These are phyloP conservation scores for Epirrhoe alternata DNA, from an alignment of 2,888 invertebrate genomes.

Conservation along the genomic window DNA sequence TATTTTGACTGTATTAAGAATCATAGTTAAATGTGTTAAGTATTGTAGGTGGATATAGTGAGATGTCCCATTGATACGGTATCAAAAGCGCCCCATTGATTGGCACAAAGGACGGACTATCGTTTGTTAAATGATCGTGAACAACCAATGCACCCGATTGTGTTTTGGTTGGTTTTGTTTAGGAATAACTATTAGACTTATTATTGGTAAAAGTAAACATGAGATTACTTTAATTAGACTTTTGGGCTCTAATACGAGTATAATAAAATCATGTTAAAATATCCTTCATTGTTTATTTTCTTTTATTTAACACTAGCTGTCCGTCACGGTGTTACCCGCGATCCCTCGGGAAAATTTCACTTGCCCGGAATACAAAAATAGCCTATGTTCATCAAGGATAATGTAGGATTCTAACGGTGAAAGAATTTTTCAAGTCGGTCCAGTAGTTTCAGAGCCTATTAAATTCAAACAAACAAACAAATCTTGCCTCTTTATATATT, in stretches of 20 bases:
- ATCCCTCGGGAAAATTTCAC: no score
- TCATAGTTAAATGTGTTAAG: conserved; percentile 3
- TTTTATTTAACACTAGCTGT: no score
- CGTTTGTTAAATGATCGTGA: conserved; percentile 76
- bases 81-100: conserved; percentile 81
- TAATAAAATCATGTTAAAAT: no score
- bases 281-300: no score
- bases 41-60: conserved; percentile 51
- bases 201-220: conserved; percentile 24
- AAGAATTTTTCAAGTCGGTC: no score
- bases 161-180: conserved; percentile 55
- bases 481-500: no score
- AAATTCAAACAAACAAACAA: no score
- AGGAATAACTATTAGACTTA: conserved; percentile 39
- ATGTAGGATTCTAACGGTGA: no score
- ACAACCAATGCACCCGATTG: conserved; percentile 71
- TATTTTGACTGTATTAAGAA: conserved; percentile 42
- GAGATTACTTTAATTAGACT: neutral
- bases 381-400: no score
- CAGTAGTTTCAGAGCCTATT: no score
- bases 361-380: no score
- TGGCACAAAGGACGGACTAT: conserved; percentile 71
- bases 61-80: conserved; percentile 74
- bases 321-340: no score
- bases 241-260: neutral